Percentiles rank a stretch among this genome's conserved stretches.
Evolutionary conservation across 2,888 invertebrate genomes (phyloP).

Genomic region (Podotricha telesiphe): DNA sequence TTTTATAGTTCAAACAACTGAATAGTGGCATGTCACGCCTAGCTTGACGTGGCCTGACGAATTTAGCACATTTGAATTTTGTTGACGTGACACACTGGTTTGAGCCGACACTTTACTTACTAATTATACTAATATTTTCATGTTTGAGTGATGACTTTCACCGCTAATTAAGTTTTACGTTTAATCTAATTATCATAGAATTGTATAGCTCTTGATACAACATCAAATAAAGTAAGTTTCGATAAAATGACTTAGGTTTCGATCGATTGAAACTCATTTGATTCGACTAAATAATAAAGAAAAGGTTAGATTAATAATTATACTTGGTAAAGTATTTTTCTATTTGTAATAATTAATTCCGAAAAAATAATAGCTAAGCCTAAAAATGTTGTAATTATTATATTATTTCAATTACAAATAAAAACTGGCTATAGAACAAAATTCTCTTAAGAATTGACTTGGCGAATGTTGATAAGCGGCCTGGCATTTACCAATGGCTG

Average conservation of each 20-base stretch:
- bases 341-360: not conserved
- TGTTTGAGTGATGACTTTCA: constrained; percentile 39
- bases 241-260: too few relatives aligned
- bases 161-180: not conserved
- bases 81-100: constrained; percentile 68
- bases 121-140: constrained; percentile 77
- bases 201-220: not conserved
- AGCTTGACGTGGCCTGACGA: constrained; percentile 67
- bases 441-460: constrained; percentile 45
- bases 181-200: not conserved
- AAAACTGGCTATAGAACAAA: constrained; percentile 24
- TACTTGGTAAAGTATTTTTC: not conserved
- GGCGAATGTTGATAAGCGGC: constrained; percentile 47
- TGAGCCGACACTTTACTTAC: constrained; percentile 70
- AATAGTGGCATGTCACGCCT: constrained; percentile 63
- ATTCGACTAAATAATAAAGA: not conserved
- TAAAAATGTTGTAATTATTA: not conserved
- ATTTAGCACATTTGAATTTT: constrained; percentile 74
- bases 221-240: too few relatives aligned
- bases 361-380: not conserved
- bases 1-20: constrained; percentile 64
- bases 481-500: constrained; percentile 55
- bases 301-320: not conserved
- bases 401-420: not conserved
- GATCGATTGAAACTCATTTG: not conserved